Conservation (phyloP, 2,797 vertebrate genomes). For the Sciurus carolinensis region DNA sequence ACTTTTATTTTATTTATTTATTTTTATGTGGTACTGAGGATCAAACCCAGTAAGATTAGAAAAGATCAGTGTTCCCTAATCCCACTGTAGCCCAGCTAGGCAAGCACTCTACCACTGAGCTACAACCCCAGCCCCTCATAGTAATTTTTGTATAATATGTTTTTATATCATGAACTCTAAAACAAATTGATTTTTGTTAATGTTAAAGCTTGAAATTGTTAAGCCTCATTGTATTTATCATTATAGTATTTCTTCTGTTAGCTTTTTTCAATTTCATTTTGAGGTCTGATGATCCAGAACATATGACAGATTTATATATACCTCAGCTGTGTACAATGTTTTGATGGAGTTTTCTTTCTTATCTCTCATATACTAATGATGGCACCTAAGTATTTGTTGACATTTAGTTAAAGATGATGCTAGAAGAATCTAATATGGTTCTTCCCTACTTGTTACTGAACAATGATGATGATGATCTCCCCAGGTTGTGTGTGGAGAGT, state of each 20-base stretch:
- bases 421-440: not conserved
- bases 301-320: not conserved
- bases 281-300: not conserved
- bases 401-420: not conserved
- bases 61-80: no score
- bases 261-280: slow-evolving; percentile 3
- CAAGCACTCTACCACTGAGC: no score
- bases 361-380: slow-evolving; percentile 27
- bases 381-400: slow-evolving; percentile 6
- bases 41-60: no score
- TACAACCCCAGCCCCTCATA: not conserved
- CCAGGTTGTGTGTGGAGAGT: not conserved
- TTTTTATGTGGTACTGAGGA: no score
- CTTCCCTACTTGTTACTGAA: not conserved
- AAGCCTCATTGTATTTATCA: not conserved
- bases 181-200: slow-evolving; percentile 25
- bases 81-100: no score
- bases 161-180: slow-evolving; percentile 17
- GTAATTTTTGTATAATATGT: not conserved
- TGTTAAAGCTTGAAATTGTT: slow-evolving; percentile 39
- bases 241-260: slow-evolving; percentile 21
- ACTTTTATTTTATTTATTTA: no score
- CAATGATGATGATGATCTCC: not conserved
- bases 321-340: not conserved
- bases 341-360: slow-evolving; percentile 23